Evolutionary conservation across 2,888 invertebrate genomes (phyloP).

Genomic region (Xanthorhoe designata): DNA sequence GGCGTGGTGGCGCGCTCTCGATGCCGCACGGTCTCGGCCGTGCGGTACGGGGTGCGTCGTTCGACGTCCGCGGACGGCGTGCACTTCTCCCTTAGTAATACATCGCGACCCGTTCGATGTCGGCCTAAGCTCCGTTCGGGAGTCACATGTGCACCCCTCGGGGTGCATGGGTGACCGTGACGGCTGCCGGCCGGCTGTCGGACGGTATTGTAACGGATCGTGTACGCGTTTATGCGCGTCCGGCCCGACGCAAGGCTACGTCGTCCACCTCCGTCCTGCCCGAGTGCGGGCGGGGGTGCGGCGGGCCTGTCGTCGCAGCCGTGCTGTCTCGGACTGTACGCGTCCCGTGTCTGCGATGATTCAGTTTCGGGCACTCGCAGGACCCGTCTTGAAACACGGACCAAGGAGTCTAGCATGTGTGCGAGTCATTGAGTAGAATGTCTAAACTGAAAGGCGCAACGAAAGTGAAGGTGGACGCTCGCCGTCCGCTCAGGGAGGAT

Average conservation of each 20-base stretch:
- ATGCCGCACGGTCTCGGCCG: not conserved
- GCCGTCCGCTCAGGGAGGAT: slow-evolving; percentile 57
- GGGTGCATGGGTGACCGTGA: not conserved
- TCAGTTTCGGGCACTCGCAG: not conserved
- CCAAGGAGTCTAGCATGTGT: slow-evolving; percentile 61
- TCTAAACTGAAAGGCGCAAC: slow-evolving; percentile 87
- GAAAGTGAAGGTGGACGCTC: slow-evolving; percentile 77
- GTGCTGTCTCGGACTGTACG: slow-evolving; percentile 62
- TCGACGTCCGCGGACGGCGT: not conserved
- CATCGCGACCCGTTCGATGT: slow-evolving; percentile 44
- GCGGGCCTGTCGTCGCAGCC: slow-evolving; percentile 48
- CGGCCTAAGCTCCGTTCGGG: not conserved
- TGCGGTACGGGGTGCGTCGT: not conserved
- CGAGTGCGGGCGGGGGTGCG: slow-evolving; percentile 53
- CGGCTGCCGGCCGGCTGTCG: not conserved
- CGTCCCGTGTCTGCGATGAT: slow-evolving; percentile 49
- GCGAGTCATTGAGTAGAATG: slow-evolving; percentile 87
- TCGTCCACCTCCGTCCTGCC: slow-evolving; percentile 42
- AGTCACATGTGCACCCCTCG: not conserved
- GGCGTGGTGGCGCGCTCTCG: slow-evolving; percentile 55
- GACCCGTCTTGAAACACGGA: not conserved
- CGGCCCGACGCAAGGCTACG: slow-evolving; percentile 42
- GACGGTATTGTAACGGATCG: not conserved
- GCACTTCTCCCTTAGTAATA: slow-evolving; percentile 63
- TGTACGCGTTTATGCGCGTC: slow-evolving; percentile 7